These are phyloP conservation scores for Nemapogon koenigi DNA, from an alignment of 2,888 invertebrate species.

Conservation along the genomic window DNA sequence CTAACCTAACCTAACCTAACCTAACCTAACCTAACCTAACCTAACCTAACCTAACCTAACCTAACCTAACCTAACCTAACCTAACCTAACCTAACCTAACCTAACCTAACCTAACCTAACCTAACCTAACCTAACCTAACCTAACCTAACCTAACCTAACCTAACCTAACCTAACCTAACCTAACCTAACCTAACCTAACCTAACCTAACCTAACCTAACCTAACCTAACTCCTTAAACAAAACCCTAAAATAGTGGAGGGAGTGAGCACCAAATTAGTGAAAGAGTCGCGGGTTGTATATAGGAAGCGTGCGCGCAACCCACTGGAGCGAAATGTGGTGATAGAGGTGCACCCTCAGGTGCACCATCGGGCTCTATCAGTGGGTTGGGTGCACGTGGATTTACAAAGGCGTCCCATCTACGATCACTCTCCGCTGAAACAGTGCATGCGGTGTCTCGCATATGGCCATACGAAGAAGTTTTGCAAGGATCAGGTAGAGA, in stretches of 20 bases:
- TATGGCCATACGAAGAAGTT: not conserved
- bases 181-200: too few species aligned
- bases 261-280: too few species aligned
- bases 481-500: not conserved
- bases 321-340: not conserved
- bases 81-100: too few species aligned
- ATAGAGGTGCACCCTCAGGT: not conserved
- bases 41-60: slow-evolving; percentile 11
- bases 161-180: slow-evolving; percentile 4
- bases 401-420: not conserved
- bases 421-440: not conserved
- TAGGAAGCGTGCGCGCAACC: not conserved
- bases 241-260: not conserved
- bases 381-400: not conserved
- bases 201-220: slow-evolving; percentile 15
- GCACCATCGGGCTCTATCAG: not conserved
- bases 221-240: slow-evolving; percentile 6
- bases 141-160: too few species aligned
- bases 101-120: too few species aligned
- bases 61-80: slow-evolving; percentile 11
- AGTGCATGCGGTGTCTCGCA: not conserved
- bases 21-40: not conserved
- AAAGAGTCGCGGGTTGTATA: too few species aligned
- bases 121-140: too few species aligned
- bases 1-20: too few species aligned